These are phyloP conservation scores for Machimus rusticus DNA, from an alignment of 2,888 invertebrate genomes.

Conservation along the genomic window DNA sequence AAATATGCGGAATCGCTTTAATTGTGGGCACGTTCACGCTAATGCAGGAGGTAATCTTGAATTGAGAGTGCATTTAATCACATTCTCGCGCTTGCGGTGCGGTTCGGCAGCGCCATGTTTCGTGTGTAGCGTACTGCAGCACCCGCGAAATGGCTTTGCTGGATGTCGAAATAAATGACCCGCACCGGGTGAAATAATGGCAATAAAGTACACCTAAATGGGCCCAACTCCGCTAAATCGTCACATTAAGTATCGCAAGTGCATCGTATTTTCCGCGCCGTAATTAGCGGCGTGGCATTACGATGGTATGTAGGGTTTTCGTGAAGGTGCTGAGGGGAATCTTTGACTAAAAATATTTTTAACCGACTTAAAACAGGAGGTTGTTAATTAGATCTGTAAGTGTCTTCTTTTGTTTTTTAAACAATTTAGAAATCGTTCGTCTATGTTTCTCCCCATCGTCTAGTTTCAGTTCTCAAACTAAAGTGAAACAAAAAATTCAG, in stretches of 20 bases:
- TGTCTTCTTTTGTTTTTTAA: no score
- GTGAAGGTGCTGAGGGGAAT: background rate
- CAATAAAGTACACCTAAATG: constrained; percentile 28
- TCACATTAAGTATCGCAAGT: constrained; percentile 18
- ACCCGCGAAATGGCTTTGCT: background rate
- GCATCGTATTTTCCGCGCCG: background rate
- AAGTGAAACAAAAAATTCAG: no score
- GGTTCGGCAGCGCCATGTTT: background rate
- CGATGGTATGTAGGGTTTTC: background rate
- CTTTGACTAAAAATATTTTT: background rate
- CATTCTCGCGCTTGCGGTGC: background rate
- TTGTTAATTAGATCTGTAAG: no score
- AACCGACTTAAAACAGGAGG: background rate
- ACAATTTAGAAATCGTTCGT: no score
- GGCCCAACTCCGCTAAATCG: constrained; percentile 14
- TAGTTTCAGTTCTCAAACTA: no score
- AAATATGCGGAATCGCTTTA: background rate
- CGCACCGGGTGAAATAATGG: constrained; percentile 17
- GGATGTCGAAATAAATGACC: constrained; percentile 9
- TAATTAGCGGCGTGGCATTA: background rate
- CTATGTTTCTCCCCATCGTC: no score
- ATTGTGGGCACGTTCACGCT: constrained; percentile 10
- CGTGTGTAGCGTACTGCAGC: background rate
- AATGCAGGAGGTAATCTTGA: constrained; percentile 20
- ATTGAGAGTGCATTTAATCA: constrained; percentile 15